These are phyloP conservation scores for Chelon auratus DNA, from an alignment of 2,797 vertebrate species.

Conservation along the genomic window DNA sequence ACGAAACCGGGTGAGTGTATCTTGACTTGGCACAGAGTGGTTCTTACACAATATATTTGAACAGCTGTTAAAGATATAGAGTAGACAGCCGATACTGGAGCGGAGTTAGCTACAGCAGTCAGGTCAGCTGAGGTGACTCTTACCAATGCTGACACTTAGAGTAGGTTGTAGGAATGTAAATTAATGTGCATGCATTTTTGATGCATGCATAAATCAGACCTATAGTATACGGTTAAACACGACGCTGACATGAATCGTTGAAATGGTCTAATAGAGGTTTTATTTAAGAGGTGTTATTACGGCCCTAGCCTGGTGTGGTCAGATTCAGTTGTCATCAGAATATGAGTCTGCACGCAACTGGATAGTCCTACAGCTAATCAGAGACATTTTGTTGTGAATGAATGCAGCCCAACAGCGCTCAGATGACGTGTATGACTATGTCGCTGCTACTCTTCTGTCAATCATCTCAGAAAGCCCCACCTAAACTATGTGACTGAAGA, in stretches of 20 bases:
- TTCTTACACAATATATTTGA: slow-evolving; percentile 29
- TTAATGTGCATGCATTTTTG: slow-evolving; percentile 43
- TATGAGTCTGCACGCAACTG: no score
- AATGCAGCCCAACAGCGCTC: no score
- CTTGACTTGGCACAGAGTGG: background rate
- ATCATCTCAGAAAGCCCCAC: no score
- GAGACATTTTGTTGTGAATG: no score
- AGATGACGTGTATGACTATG: no score
- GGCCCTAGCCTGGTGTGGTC: background rate
- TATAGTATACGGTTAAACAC: slow-evolving; percentile 10
- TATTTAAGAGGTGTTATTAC: background rate
- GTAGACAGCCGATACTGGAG: background rate
- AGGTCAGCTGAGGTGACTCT: slow-evolving; percentile 53
- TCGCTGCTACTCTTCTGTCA: no score
- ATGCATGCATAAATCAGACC: slow-evolving; percentile 39
- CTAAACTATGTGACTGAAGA: no score
- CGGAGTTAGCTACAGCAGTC: background rate
- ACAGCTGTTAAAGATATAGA: slow-evolving; percentile 36
- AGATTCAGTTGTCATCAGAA: no score
- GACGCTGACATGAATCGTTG: slow-evolving; percentile 49
- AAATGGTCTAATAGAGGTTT: background rate
- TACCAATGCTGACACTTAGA: background rate
- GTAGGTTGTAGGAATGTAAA: slow-evolving; percentile 10
- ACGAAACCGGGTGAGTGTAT: background rate
- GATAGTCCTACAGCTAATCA: no score